Evolutionary conservation across 2,113 vertebrate genomes (phyloP), one percentile per base, ranked within the genome.

Genomic region (Uria lomvia): DNA sequence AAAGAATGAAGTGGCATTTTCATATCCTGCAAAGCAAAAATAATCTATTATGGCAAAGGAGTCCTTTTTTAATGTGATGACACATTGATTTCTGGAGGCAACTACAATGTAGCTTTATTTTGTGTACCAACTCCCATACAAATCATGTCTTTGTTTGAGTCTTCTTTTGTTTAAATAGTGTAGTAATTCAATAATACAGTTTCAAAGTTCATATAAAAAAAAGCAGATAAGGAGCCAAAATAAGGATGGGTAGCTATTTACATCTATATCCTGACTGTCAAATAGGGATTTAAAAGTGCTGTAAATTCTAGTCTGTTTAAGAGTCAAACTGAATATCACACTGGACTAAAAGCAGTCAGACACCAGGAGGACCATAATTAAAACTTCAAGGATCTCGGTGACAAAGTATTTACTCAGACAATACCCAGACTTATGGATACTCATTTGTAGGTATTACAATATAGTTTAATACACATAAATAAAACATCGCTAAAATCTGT

Each of bases 41-140:
- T 30, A 75, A 86, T 47, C 52, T 90, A 32, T 56, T 88, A 55
- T 29, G 43, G 76, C 29, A 68, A 34, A 76, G 9, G 5, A 92
- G 8, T 83, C 23, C 42, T 86, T 27, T 94, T 92, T 91, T 83
- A 76, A 90, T 70, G 81, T 59, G 80, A 91, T 67, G 74, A 94
- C 42, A 85, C 63, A 87, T 29, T 71, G 56, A 42, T 36, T 92
- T 92, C 68, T 95, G 34, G 52, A 96, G 47, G 68, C 34, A 95
- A 68, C 73, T 91, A 86, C 49, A 94, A 74, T 17, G 83, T 26
- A 74, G 66, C 59, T 95, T 96, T 94, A 92, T 96, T 96, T 96
- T 79, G 62, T 47, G 85, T 43, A 91, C 65, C 56, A 90, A 32
- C 29, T 92, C 92, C 74, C 77, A 94, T 70, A 94, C 21, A 96